Evolutionary conservation across 2,113 vertebrate genomes (phyloP).

Genomic region (Calyptommatus sinebrachiatus): DNA sequence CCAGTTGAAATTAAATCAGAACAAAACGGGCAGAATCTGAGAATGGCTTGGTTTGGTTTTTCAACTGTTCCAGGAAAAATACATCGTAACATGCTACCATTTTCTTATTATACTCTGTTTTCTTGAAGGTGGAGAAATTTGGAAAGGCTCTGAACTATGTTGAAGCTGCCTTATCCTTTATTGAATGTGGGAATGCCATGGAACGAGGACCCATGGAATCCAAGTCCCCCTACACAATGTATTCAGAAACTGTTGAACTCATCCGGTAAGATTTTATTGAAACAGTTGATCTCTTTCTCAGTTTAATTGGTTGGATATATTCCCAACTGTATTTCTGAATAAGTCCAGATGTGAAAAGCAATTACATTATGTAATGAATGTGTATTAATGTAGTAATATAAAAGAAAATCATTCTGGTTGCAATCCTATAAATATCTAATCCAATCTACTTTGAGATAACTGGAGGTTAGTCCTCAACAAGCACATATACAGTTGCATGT

Average conservation of each 20-base stretch:
- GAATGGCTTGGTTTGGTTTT: conserved; percentile 21
- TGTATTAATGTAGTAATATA: not conserved
- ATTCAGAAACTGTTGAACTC: conserved; percentile 96
- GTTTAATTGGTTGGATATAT: not conserved
- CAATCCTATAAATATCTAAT: not conserved
- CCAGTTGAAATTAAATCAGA: too few relatives aligned
- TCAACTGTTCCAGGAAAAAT: not conserved
- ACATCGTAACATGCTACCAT: conserved; percentile 3
- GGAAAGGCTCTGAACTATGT: conserved; percentile 96
- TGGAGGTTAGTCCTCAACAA: too few relatives aligned
- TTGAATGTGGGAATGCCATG: conserved; percentile 98
- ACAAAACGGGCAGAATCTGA: conserved; percentile 1
- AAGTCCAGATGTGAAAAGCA: not conserved
- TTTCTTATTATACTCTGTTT: conserved; percentile 20
- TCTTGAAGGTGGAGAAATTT: conserved; percentile 90
- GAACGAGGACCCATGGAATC: conserved; percentile 94
- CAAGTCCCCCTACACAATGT: conserved; percentile 97
- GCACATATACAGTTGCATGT: not conserved
- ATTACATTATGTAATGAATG: not conserved
- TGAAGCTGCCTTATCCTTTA: conserved; percentile 94
- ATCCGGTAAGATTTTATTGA: conserved; percentile 80
- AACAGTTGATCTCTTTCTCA: not conserved
- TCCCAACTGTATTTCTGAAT: not conserved
- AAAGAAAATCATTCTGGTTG: not conserved
- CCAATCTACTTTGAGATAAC: too few relatives aligned